Evolutionary conservation across 2,113 vertebrate genomes (phyloP), one percentile per base, ranked within the genome.

Genomic region (Oreochromis tanganicae): DNA sequence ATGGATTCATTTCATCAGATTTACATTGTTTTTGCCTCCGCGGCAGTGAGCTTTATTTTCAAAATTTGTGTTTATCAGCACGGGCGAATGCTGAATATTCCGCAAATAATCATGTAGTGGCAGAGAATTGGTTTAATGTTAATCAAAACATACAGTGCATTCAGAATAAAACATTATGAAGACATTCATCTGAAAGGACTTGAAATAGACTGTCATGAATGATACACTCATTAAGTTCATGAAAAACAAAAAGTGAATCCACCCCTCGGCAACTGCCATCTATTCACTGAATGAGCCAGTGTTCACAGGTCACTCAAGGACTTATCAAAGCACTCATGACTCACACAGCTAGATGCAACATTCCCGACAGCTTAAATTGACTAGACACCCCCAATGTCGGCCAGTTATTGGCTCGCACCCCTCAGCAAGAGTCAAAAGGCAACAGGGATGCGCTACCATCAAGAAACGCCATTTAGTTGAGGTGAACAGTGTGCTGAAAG

Each of bases 1-100:
- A 91, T 79, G 11, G 84, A 93, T 82, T 88, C 43, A 85, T 93
- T 89, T 91, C 48, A 89, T 94, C 89, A 87, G 82, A 88, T 89
- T 88, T 43, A 43, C 81, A 85, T 93, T 89, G 91, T 85, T 78
- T 79, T 75, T 84, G 32, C 59, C 68, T 81, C 55, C 1, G 1
- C 59, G 13, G 80, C 83, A 54, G 29, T 54, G 32, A 83, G 85
- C 66, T 85, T 21, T 52, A 50, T 29, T 78, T 66, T 6, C 73
- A 81, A 29, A 68, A 83, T 89, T 85, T n/a, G 41, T 86, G 81
- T 92, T 88, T 55, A 85, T 82, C 66, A 68, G n/a, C 84, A 52
- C 8, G 1, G 48, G 78, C 29, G 34, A 85, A 85, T 21, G 71
- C 75, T 57, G 88, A 89, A 88, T 88, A 88, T 89, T 88, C 41